Base-by-base conservation (phyloP, 2,888 invertebrate genomes). In the Apamea monoglypha region DNA sequence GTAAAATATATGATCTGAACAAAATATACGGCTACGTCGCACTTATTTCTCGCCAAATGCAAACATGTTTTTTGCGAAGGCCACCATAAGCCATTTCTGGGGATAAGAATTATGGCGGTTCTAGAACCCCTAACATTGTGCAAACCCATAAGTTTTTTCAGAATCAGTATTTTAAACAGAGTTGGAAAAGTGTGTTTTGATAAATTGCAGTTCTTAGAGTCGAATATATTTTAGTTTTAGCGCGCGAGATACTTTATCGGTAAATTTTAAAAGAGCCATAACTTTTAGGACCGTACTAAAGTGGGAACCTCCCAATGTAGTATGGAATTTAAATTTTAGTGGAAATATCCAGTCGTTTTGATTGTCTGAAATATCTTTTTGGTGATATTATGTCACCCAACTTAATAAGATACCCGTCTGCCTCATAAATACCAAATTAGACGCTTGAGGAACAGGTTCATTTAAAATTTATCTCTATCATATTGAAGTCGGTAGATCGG, bases 1-100 rank as follows among this genome's bases (percentile, higher is more conserved):
- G 69, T 83, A 44, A 78, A 73, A 73, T 84, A 86, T 74, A 83
- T 83, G 72, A 68, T 75, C 71, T 64, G 74, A 73, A 80, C 66
- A 70, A 84, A 80, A 87, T 84, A 68, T 76, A 81, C 44, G 63
- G 61, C 84, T 67, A 77, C 74, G 53, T 75, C 40, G 47, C 56
- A 66, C 53, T 81, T 77, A 87, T 87, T 76, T 71, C 63, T 67
- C 64, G n/a, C 72, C 40, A n/a, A 84, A 87, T 81, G 76, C 76
- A 84, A 81, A 81, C 63, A 66, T 75, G 69, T 84, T 86, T 87
- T 84, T 87, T 74, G 56, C 77, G 74, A 77, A 77, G 77, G 72
- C 77, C 68, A 77, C 78, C 85, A 73, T 77, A 77, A 85, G 75
- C 75, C 61, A 76, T 85, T 76, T 78, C 76, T 82, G 36, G 64